Base-by-base conservation (phyloP, 2,888 invertebrate species). In the Miltochrista miniata region DNA sequence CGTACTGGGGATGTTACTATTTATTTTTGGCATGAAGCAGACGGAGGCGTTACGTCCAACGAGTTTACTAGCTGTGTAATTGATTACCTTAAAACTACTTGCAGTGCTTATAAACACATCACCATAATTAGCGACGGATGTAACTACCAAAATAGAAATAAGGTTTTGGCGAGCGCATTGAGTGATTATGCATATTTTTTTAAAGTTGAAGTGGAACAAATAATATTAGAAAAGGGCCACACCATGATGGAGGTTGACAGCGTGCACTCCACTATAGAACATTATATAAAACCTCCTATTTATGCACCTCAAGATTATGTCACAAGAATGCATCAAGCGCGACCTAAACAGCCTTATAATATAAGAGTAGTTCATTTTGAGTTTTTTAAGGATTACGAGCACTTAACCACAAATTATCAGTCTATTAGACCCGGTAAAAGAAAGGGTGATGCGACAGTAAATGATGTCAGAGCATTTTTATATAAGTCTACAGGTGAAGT, bases 21-120 rank as follows among this genome's bases (percentile, higher is more conserved):
- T 43, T 60, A 57, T 38, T 51, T 60, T 37, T 60, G 58, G 56
- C 61, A 61, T 18, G 56, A 61, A 53, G 54, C 41, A 36, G 52
- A 58, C 45, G 60, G 59, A 8, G 40, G 42, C 11, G 53, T 59
- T 12, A 37, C 53, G 1, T 45, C 57, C 14, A 61, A 59, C 24
- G 54, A 61, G 35, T 61, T 57, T 43, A 59, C 58, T 9, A 51
- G 35, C 43, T 45, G 37, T n/a, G 8, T 45, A 11, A 15, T 30
- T 7, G 45, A 45, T 15, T 45, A 45, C 7, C 0, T 38, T 2
- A 11, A 14, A 12, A 38, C 30, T 8, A 3, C 33, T n/a, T 5
- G 1, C 1, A 1, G 3, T n/a, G 38, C 11, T 1, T 31, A 14
- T 18, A 40, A 48, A 43, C 38, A 41, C 37, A 29, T 54, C 37